Percentiles rank a stretch among this genome's conserved stretches.
phyloP scores from a whole-genome alignment of 2,113 vertebrate genomes.

The Galbula dea region DNA sequence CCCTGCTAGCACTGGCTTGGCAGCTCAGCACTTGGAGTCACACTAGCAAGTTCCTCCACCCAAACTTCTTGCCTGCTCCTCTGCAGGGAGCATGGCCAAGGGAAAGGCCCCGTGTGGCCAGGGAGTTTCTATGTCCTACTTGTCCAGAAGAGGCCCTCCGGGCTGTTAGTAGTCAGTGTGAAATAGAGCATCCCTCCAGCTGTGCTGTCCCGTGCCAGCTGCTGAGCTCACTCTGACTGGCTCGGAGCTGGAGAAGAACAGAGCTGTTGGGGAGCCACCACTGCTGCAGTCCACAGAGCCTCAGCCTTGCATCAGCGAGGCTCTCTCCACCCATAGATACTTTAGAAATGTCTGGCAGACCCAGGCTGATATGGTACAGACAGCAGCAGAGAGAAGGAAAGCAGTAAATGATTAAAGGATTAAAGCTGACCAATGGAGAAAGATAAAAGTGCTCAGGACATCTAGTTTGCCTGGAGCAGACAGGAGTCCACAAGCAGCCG shows the following conservation, averaged over 20 bases:
- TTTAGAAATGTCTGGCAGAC: not conserved
- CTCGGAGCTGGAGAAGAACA: not conserved
- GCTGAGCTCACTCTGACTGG: slow-evolving; percentile 6
- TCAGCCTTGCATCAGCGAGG: not conserved
- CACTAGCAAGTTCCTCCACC: not conserved
- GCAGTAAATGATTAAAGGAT: not conserved
- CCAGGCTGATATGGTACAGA: not conserved
- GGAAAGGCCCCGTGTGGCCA: not conserved
- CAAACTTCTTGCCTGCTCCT: not conserved
- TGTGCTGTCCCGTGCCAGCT: not conserved
- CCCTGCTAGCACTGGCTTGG: not conserved
- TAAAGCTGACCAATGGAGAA: not conserved
- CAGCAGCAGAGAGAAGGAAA: not conserved
- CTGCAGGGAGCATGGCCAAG: not conserved
- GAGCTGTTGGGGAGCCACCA: not conserved
- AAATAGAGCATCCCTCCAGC: slow-evolving; percentile 46
- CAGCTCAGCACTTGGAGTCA: not conserved
- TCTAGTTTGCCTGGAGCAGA: not conserved
- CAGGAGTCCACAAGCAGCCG: not conserved
- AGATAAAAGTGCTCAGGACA: not conserved
- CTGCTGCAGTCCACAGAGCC: accelerated
- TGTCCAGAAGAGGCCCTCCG: not conserved
- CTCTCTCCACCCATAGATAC: not conserved
- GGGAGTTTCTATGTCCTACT: slow-evolving; percentile 23
- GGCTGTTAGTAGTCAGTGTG: not conserved